Percentiles rank a stretch among this genome's conserved stretches.
Evolutionary conservation across 2,113 vertebrate species (phyloP).

Genomic region (Channa maculata): DNA sequence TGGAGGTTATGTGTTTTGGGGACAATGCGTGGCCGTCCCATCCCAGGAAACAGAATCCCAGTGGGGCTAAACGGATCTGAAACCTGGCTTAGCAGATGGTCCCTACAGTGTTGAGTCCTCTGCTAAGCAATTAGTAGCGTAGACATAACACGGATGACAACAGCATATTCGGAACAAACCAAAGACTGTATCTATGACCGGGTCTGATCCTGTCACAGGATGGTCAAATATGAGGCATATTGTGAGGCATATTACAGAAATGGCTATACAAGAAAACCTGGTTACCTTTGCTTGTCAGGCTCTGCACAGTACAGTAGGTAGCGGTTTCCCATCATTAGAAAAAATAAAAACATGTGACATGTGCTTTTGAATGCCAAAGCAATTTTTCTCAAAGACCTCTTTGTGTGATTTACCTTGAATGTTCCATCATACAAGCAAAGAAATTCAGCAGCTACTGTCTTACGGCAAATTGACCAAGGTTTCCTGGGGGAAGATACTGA

Average conservation of each 20-base stretch:
- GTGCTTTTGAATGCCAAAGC: slow-evolving; percentile 10
- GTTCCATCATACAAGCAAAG: background rate
- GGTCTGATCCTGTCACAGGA: slow-evolving; percentile 5
- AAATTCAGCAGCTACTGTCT: slow-evolving; percentile 6
- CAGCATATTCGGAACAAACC: slow-evolving; percentile 54
- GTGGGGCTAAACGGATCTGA: slow-evolving; percentile 76
- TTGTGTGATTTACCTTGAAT: background rate
- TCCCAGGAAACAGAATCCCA: slow-evolving; percentile 75
- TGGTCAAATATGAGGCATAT: slow-evolving; percentile 33
- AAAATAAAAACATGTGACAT: slow-evolving; percentile 50
- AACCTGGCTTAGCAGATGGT: slow-evolving; percentile 75
- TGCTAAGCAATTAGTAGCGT: slow-evolving; percentile 72
- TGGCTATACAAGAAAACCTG: slow-evolving; percentile 27
- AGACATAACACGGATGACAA: slow-evolving; percentile 74
- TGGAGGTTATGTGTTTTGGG: slow-evolving; percentile 69
- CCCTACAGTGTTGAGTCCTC: slow-evolving; percentile 69
- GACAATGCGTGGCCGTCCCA: slow-evolving; percentile 52
- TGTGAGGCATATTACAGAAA: background rate
- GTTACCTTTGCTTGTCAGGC: slow-evolving; percentile 22
- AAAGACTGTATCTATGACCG: slow-evolving; percentile 21
- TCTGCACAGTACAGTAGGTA: slow-evolving; percentile 28
- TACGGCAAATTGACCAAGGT: slow-evolving; percentile 26
- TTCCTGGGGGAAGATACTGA: background rate
- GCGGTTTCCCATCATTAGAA: slow-evolving; percentile 47
- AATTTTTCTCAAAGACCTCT: background rate